Percentiles rank a stretch among this genome's conserved stretches.
Evolutionary conservation across 2,888 invertebrate species (phyloP).

Genomic region (Parnassius glacialis): DNA sequence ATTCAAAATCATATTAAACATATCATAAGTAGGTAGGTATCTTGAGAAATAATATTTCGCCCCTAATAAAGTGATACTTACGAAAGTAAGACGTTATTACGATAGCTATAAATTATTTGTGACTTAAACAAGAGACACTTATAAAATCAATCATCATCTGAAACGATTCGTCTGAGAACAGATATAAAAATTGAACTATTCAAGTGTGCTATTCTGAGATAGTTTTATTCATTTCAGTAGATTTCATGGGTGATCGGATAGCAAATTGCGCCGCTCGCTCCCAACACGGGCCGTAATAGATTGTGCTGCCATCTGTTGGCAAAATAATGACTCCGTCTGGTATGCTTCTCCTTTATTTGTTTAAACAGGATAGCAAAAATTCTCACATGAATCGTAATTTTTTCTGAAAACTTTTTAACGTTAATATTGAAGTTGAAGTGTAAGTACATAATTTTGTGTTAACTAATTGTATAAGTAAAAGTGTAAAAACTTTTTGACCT

Average conservation of each 20-base stretch:
- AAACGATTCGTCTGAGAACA: constrained; percentile 36
- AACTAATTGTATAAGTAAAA: too few relatives aligned
- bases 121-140: constrained; percentile 12
- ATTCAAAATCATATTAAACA: too few relatives aligned
- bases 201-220: constrained; percentile 63
- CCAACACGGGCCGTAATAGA: constrained; percentile 65
- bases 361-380: constrained; percentile 41
- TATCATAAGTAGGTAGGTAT: not conserved
- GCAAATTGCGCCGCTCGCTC: constrained; percentile 72
- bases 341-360: constrained; percentile 61
- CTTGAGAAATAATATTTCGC: not conserved
- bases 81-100: not conserved
- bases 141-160: constrained; percentile 34
- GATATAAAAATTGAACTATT: constrained; percentile 50
- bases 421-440: too few relatives aligned
- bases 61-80: not conserved
- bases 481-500: too few relatives aligned
- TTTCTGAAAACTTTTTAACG: too few relatives aligned
- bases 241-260: constrained; percentile 71
- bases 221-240: constrained; percentile 79
- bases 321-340: constrained; percentile 76
- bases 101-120: constrained; percentile 6
- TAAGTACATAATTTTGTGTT: too few relatives aligned
- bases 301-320: constrained; percentile 78
- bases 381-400: constrained; percentile 27